These are phyloP conservation scores for Loripinus fragilis DNA, from an alignment of 2,888 invertebrate species.

Conservation along the genomic window DNA sequence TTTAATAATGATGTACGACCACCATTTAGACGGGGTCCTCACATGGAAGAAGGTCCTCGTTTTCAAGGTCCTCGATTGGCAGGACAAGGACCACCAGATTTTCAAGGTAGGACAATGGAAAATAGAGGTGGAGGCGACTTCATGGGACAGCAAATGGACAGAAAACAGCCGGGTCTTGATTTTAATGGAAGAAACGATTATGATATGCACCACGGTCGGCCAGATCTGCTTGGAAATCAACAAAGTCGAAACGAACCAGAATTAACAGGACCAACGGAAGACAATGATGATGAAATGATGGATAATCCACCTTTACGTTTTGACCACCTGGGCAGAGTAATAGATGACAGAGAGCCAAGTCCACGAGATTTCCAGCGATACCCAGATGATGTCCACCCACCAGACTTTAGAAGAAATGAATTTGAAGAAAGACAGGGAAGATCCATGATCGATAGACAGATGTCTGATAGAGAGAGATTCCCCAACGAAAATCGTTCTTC, in stretches of 20 bases:
- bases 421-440: background rate
- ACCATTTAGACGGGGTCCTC: background rate
- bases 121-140: background rate
- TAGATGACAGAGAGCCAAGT: background rate
- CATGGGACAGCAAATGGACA: background rate
- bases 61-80: background rate
- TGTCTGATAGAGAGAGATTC: background rate
- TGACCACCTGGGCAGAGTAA: background rate
- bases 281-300: background rate
- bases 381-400: background rate
- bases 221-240: no score
- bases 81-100: background rate
- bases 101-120: background rate
- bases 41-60: background rate
- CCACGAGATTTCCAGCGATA: background rate
- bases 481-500: background rate
- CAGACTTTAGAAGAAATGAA: background rate
- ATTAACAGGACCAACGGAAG: conserved; percentile 15
- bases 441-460: background rate
- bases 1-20: conserved; percentile 10
- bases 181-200: background rate
- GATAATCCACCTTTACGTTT: background rate
- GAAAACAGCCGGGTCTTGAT: background rate
- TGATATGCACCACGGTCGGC: background rate
- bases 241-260: background rate